Evolutionary conservation across 1,140 invertebrate species (phyloP).

Genomic region (Vanessa atalanta): DNA sequence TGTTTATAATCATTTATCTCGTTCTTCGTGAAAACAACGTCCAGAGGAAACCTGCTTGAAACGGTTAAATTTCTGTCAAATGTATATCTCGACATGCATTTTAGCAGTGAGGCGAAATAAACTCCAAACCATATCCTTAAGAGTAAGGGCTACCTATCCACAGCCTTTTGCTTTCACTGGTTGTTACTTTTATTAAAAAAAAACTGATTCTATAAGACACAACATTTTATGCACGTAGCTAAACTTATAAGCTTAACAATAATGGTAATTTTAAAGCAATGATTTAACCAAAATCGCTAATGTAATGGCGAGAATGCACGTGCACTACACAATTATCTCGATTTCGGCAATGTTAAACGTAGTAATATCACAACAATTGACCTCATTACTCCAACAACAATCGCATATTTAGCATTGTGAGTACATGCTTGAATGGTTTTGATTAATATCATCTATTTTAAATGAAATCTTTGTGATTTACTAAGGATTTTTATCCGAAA

Average conservation of each 20-base stretch:
- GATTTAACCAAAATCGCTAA: not conserved
- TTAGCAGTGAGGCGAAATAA: no score
- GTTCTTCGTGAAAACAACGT: no score
- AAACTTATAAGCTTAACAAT: not conserved
- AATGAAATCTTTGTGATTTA: not conserved
- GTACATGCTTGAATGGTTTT: not conserved
- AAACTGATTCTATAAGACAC: not conserved
- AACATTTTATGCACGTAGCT: not conserved
- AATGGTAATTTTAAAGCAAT: not conserved
- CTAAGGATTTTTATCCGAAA: no score
- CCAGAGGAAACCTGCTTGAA: no score
- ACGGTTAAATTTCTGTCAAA: no score
- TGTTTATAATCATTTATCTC: no score
- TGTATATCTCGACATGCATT: no score
- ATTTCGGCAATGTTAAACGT: not conserved
- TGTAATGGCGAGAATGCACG: slow-evolving; percentile 1
- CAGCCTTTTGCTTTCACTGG: no score
- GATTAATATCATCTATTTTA: not conserved
- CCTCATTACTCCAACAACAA: slow-evolving; percentile 1
- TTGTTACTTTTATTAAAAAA: no score
- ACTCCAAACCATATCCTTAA: no score
- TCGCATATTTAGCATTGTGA: not conserved
- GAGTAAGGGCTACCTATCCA: no score
- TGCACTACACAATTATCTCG: slow-evolving; percentile 1
- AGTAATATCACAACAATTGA: slow-evolving; percentile 3